phyloP scores from a whole-genome alignment of 2,888 invertebrate species.

The Heliconius sara region DNA sequence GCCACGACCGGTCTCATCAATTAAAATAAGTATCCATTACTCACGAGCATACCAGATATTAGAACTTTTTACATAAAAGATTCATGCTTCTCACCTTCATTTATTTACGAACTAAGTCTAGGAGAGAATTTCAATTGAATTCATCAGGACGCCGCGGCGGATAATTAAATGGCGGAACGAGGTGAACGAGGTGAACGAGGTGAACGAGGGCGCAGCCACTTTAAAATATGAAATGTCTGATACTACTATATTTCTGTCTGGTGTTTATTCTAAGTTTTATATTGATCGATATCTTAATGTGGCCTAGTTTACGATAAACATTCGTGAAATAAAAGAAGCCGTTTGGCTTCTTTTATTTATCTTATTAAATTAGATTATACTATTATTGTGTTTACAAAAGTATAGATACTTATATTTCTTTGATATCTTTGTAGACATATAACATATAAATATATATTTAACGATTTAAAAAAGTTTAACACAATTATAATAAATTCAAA shows the following conservation, averaged over 20 bases:
- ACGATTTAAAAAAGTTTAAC: too few species aligned
- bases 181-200: not conserved
- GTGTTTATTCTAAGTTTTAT: not conserved
- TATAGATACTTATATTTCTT: too few species aligned
- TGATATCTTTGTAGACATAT: too few species aligned
- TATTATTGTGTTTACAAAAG: too few species aligned
- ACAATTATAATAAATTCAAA: too few species aligned
- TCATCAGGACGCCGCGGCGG: constrained; percentile 18
- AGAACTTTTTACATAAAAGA: not conserved
- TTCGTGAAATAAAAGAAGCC: not conserved
- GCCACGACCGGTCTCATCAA: too few species aligned
- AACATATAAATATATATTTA: too few species aligned
- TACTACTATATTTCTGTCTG: not conserved
- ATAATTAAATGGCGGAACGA: constrained; percentile 19
- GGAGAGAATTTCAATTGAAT: not conserved
- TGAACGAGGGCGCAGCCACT: constrained; percentile 6
- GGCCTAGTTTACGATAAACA: not conserved
- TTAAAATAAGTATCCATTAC: not conserved
- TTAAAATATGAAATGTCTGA: not conserved
- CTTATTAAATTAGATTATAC: too few species aligned
- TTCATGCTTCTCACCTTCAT: not conserved
- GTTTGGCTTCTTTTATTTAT: too few species aligned
- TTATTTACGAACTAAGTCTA: constrained; percentile 10
- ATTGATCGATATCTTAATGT: not conserved
- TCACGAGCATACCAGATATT: not conserved